A percentile compares a stretch with the other conserved stretches of the same genome.
Conservation (phyloP, 2,113 vertebrate species). For the Cepphus grylle region DNA sequence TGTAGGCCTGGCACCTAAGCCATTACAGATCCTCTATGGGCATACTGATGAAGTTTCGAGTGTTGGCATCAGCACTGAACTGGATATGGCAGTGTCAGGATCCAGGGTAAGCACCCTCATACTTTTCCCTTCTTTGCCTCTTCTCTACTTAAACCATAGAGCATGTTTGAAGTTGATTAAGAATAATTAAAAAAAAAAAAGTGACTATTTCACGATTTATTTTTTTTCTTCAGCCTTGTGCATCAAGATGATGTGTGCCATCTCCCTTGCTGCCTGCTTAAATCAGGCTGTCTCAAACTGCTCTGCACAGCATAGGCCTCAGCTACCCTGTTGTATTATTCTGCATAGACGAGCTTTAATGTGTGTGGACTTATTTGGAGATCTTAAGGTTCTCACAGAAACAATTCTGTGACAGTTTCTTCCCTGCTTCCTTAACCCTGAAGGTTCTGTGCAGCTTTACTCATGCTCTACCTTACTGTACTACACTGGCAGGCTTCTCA, state of each 20-base stretch:
- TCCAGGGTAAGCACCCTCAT: conserved; percentile 79
- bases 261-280: neutral
- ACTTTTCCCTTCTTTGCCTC: neutral
- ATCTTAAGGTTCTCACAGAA: neutral
- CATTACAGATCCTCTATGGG: conserved; percentile 92
- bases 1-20: conserved; percentile 86
- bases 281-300: neutral
- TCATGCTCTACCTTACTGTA: neutral
- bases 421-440: neutral
- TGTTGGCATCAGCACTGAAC: conserved; percentile 91
- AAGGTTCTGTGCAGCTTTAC: neutral
- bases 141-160: neutral
- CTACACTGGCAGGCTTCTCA: neutral
- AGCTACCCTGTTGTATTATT: neutral
- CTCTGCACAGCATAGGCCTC: neutral
- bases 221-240: neutral
- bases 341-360: neutral
- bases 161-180: neutral
- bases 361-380: neutral
- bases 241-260: neutral
- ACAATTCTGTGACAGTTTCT: neutral
- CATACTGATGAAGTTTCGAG: conserved; percentile 90
- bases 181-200: neutral
- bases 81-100: conserved; percentile 95
- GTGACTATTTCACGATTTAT: neutral